phyloP scores from a whole-genome alignment of 2,113 vertebrate species.

The Archilochus colubris region DNA sequence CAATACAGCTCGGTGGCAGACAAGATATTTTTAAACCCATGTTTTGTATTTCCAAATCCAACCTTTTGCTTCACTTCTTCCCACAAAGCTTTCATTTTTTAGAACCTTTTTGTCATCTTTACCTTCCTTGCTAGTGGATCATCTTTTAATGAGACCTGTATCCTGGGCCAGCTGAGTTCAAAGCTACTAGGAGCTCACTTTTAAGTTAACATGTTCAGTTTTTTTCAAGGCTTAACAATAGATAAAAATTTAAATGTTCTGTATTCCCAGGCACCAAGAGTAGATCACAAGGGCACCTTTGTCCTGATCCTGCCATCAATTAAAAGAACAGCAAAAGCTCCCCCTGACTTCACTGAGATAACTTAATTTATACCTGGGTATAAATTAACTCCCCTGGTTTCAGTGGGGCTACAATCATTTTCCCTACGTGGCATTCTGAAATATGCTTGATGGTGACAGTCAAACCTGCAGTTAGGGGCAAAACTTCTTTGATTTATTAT shows the following conservation, averaged over 20 bases:
- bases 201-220: background rate
- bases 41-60: background rate
- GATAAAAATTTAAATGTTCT: background rate
- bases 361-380: background rate
- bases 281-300: background rate
- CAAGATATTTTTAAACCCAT: background rate
- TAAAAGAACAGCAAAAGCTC: background rate
- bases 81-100: background rate
- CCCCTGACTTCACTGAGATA: background rate
- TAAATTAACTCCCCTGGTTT: background rate
- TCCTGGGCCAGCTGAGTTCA: background rate
- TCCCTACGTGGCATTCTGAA: background rate
- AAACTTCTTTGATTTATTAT: background rate
- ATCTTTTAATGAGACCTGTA: background rate
- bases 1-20: background rate
- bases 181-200: background rate
- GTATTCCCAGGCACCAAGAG: background rate
- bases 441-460: background rate
- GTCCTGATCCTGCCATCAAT: background rate
- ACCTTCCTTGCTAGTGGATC: background rate
- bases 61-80: background rate
- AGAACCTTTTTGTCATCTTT: background rate
- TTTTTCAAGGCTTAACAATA: constrained; percentile 10
- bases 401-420: background rate
- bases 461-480: background rate